Base-by-base conservation (phyloP, 1,140 invertebrate species). In the Nasonia giraulti region DNA sequence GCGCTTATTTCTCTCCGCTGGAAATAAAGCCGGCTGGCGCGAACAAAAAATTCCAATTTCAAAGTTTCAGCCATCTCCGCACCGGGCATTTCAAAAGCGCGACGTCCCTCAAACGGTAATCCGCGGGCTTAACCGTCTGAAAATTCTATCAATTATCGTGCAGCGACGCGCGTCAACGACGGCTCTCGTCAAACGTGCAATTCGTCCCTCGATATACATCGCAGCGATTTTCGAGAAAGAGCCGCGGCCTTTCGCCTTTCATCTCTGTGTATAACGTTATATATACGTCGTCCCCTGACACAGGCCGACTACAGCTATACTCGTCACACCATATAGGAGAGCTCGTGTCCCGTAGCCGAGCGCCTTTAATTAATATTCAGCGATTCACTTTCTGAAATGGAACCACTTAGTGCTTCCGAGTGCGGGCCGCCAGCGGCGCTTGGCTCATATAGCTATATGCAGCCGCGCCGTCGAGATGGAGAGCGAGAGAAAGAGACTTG, bases 311-410 rank as follows among this genome's bases (percentile, higher is more conserved):
- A 44, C 10, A 1, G 40, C 6, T 40, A 8, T 44, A 44, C 10
- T 44, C 40, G 40, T 33, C 11, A 33, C 44, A 71, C 31, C 23
- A 23, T 11, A 80, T 84, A 44, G 6, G 7, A 44, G 7, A 44
- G 40, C 40, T 87, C 23, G 23, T 79, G 44, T 83, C 81, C 79
- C 86, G 20, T 37, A 71, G 11, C n/a, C 27, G 79, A 17, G 20
- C 44, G 76, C 50, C 74, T 84, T 88, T 87, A 88, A 89, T 89
- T 88, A 89, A 89, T 89, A 89, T 89, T 89, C 88, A 87, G 86
- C 84, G 82, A 88, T 88, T 89, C 87, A 88, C 86, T 87, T 88
- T 87, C 80, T 85, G 83, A 87, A 88, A 88, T 87, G 85, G 87
- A 88, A 86, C 86, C 87, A 89, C 88, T 89, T 88, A 88, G 87